phyloP scores from a whole-genome alignment of 1,140 invertebrate species.

The Drosophila sulfurigaster region DNA sequence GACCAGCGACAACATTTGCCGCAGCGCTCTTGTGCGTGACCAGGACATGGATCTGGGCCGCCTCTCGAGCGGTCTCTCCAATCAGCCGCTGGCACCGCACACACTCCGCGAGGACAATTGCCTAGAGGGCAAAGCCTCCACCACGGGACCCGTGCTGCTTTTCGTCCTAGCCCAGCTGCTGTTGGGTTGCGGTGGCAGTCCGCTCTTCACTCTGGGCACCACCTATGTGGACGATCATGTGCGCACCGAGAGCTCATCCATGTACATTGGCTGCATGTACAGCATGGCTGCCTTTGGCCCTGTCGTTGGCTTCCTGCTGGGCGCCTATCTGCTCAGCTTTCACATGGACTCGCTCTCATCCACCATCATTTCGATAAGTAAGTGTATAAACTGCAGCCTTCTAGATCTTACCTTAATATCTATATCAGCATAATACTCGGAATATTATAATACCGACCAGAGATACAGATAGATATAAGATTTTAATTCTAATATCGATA shows the following conservation, averaged over 20 bases:
- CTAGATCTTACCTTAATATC: no score
- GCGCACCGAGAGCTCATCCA: slow-evolving; percentile 91
- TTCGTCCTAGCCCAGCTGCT: slow-evolving; percentile 95
- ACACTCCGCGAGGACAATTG: slow-evolving; percentile 91
- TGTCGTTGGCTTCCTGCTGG: slow-evolving; percentile 95
- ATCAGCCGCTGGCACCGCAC: slow-evolving; percentile 90
- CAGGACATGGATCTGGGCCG: slow-evolving; percentile 91
- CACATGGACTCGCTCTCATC: slow-evolving; percentile 94
- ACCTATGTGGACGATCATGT: slow-evolving; percentile 96
- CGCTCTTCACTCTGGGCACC: slow-evolving; percentile 94
- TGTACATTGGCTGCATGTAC: slow-evolving; percentile 96
- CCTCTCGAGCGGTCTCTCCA: slow-evolving; percentile 88
- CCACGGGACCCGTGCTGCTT: slow-evolving; percentile 91
- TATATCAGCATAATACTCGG: no score
- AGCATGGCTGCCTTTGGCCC: slow-evolving; percentile 97
- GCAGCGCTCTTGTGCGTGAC: slow-evolving; percentile 89
- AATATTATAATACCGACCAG: no score
- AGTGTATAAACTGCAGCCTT: slow-evolving; percentile 45
- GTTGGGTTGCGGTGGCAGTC: slow-evolving; percentile 93
- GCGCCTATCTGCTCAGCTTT: slow-evolving; percentile 95
- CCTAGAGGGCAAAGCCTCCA: slow-evolving; percentile 91
- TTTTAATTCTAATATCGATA: no score
- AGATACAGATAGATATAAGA: no score
- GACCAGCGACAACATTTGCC: slow-evolving; percentile 92
- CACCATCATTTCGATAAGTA: slow-evolving; percentile 90